Evolutionary conservation across 1,140 invertebrate genomes (phyloP).

Genomic region (Lysiphlebus fabarum): DNA sequence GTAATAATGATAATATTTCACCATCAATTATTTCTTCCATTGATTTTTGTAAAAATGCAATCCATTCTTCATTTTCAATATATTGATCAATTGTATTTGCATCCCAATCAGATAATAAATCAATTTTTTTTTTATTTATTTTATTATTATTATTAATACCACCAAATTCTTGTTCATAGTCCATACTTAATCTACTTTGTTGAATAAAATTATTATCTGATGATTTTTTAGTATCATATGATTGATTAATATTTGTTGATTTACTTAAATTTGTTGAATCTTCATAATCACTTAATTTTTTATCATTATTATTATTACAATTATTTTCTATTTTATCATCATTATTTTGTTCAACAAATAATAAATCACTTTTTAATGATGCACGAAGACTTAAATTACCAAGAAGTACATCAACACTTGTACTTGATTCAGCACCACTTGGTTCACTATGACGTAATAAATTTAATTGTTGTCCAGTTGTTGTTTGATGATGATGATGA

Average conservation of each 20-base stretch:
- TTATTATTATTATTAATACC: too few relatives aligned
- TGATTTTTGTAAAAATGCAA: constrained; percentile 64
- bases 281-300: not conserved
- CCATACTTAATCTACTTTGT: constrained; percentile 34
- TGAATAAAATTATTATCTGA: constrained; percentile 13
- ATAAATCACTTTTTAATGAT: constrained; percentile 41
- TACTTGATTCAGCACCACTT: constrained; percentile 41
- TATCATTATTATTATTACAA: too few relatives aligned
- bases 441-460: constrained; percentile 37
- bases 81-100: constrained; percentile 55
- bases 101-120: constrained; percentile 42
- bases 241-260: constrained; percentile 6
- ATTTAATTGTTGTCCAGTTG: too few relatives aligned
- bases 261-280: constrained; percentile 4
- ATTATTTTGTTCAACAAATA: constrained; percentile 37
- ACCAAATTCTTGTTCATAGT: constrained; percentile 41
- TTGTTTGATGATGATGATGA: constrained; percentile 30
- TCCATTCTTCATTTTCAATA: constrained; percentile 82
- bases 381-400: constrained; percentile 44
- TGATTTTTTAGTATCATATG: not conserved
- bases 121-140: constrained; percentile 26
- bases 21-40: constrained; percentile 67
- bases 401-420: constrained; percentile 44
- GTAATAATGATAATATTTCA: constrained; percentile 68
- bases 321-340: too few relatives aligned